Base-by-base conservation (phyloP, 2,888 invertebrate species). In the Seira musarum region DNA sequence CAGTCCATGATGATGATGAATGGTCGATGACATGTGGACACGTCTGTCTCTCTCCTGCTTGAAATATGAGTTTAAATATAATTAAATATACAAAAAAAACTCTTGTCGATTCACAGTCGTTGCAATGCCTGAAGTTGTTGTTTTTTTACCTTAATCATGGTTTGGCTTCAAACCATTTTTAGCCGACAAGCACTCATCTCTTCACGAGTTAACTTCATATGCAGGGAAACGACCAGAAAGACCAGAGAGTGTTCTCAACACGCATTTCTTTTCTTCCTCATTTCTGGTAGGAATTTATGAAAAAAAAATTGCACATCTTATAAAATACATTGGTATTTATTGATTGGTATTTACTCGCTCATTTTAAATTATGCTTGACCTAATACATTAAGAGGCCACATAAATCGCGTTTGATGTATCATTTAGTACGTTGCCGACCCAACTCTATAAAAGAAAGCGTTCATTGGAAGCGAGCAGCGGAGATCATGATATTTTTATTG, bases 21-120 rank as follows among this genome's bases (percentile, higher is more conserved):
- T 72, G 72, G 64, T 65, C 53, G 65, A 65, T 72, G 72, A 72
- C 72, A 64, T 72, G 64, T 53, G 46, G 49, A 49, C 49, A 49
- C 17, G 49, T 49, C 49, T 49, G 17, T 49, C 30, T 30, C 30
- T 30, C 30, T 30, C 30, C 30, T 30, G 30, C 30, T 8, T 30
- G 8, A 30, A 30, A 30, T 30, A 30, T 30, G 30, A 8, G 30
- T 8, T 5, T 30, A 30, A 5, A 8, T 5, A 30, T 30, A 30
- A 30, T 30, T 8, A 8, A 30, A 30, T 30, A 5, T 30, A 30
- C 30, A 8, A 2, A 30, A n/a, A 30, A 30, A 2, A 5, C 30
- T 30, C 30, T 30, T 2, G 2, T 30, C 30, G 30, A 30, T 30
- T 30, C 30, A n/a, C 30, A 30, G 30, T 30, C 30, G 8, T 30